These are phyloP conservation scores for Papilio dardanus DNA, from an alignment of 1,140 invertebrate species.

Conservation along the genomic window DNA sequence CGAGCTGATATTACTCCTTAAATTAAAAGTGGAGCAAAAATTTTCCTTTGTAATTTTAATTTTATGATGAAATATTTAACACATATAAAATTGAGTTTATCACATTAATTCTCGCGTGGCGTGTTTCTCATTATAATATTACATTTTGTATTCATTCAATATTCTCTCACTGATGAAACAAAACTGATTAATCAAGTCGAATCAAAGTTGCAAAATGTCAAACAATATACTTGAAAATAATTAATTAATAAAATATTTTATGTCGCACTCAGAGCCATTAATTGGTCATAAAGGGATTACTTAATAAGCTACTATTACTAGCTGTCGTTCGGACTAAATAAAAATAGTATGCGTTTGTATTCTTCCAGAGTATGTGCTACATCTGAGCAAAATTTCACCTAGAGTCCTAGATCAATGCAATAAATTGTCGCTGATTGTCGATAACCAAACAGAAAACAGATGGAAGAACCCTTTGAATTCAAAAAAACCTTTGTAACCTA, in stretches of 20 bases:
- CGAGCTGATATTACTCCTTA: no score
- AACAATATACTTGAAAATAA: no score
- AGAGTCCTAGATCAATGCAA: no score
- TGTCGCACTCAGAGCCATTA: no score
- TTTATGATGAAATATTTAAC: background rate
- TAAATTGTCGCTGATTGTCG: no score
- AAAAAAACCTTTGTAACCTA: background rate
- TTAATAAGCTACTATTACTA: no score
- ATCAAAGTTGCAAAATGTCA: background rate
- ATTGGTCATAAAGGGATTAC: no score
- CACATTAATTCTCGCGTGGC: slow-evolving; percentile 2
- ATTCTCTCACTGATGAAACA: background rate
- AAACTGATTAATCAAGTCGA: slow-evolving; percentile 5
- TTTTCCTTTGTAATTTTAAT: background rate
- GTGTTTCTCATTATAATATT: slow-evolving; percentile 12
- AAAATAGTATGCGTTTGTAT: no score
- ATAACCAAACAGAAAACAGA: background rate
- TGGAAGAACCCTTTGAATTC: background rate
- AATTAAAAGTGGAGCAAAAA: background rate
- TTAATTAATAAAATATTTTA: no score
- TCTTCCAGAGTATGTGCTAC: no score
- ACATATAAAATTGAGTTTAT: slow-evolving; percentile 9
- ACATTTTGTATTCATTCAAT: slow-evolving; percentile 8
- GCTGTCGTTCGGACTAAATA: no score
- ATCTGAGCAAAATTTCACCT: no score